Evolutionary conservation across 2,797 vertebrate species (phyloP).

Genomic region (Iguana delicatissima): DNA sequence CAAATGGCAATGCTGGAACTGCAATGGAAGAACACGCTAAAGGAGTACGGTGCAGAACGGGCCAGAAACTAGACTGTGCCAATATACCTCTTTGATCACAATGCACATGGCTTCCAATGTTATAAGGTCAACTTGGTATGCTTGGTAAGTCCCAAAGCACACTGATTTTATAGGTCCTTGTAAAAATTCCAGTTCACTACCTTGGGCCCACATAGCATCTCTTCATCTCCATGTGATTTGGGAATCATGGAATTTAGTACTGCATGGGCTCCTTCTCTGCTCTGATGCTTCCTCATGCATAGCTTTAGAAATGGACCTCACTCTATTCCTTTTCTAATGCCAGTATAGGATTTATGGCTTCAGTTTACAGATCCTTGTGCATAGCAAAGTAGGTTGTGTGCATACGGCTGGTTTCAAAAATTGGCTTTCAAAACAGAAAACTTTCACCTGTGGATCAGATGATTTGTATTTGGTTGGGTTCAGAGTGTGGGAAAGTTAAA

Average conservation of each 20-base stretch:
- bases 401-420: not conserved
- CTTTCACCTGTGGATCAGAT: not conserved
- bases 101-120: not conserved
- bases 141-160: not conserved
- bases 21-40: too few relatives aligned
- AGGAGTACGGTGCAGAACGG: too few relatives aligned
- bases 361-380: not conserved
- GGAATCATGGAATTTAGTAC: not conserved
- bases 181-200: not conserved
- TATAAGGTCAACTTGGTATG: not conserved
- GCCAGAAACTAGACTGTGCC: not conserved
- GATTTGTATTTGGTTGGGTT: not conserved
- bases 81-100: not conserved
- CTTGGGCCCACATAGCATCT: not conserved
- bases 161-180: not conserved
- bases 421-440: not conserved
- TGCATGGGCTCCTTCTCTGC: not conserved
- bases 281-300: not conserved
- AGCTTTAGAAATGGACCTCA: not conserved
- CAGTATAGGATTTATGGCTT: not conserved
- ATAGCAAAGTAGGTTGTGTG: not conserved
- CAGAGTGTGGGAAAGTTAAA: not conserved
- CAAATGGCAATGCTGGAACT: too few relatives aligned
- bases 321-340: not conserved
- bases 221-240: not conserved